Conservation (phyloP, 2,888 invertebrate genomes). For the Napeogenes sylphis region DNA sequence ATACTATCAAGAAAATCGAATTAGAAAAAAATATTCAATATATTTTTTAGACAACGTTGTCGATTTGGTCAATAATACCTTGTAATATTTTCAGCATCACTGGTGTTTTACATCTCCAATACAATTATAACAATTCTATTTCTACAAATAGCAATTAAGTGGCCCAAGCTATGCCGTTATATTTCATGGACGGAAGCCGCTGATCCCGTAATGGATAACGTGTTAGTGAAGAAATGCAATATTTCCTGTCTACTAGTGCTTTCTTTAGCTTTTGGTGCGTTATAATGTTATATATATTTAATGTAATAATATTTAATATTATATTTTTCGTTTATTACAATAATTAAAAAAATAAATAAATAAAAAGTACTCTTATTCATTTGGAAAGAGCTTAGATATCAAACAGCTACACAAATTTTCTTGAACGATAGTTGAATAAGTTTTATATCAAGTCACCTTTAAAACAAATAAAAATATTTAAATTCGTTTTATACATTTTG, state of each 20-base stretch:
- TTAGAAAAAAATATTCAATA: no score
- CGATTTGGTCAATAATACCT: background rate
- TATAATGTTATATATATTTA: conserved; percentile 26
- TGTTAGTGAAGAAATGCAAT: conserved; percentile 45
- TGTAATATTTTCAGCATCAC: conserved; percentile 40
- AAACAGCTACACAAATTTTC: no score
- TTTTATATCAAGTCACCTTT: no score
- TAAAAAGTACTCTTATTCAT: no score
- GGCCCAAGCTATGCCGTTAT: conserved; percentile 48
- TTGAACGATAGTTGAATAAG: no score
- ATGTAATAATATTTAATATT: background rate
- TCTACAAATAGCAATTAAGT: conserved; percentile 47
- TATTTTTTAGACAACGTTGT: background rate
- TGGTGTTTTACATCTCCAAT: conserved; percentile 46
- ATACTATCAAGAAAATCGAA: no score
- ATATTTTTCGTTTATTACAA: background rate
- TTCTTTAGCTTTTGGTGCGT: conserved; percentile 45
- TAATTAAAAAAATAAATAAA: no score
- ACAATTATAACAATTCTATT: conserved; percentile 45
- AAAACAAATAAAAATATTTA: no score
- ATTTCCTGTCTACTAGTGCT: conserved; percentile 42
- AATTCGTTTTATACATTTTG: no score
- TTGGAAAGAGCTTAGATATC: no score
- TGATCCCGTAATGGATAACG: conserved; percentile 45
- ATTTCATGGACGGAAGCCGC: conserved; percentile 46